A percentile compares a stretch with the other conserved stretches of the same genome.
Evolutionary conservation across 2,888 invertebrate genomes (phyloP).

Genomic region (Eugnorisma glareosa): DNA sequence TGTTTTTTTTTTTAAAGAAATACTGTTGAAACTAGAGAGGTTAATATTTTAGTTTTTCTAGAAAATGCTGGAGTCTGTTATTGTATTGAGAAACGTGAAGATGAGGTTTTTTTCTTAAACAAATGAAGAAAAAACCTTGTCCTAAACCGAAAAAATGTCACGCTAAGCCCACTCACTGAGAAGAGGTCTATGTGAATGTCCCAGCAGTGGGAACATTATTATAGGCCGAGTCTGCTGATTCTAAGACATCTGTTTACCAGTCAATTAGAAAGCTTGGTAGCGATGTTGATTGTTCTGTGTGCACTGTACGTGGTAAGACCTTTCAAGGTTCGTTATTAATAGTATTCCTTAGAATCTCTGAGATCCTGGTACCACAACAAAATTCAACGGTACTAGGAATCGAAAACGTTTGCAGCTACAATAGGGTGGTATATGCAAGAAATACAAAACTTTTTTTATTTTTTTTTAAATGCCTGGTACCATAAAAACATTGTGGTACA

Average conservation of each 20-base stretch:
- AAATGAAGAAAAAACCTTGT: background rate
- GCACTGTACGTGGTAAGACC: background rate
- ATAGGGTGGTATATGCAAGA: too few species aligned
- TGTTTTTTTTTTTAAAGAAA: constrained; percentile 19
- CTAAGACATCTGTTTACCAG: background rate
- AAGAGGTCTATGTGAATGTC: too few species aligned
- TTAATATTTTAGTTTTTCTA: background rate
- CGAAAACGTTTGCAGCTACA: background rate
- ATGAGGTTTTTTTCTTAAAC: background rate
- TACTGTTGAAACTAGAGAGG: background rate
- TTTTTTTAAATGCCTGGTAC: too few species aligned
- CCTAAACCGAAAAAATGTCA: background rate
- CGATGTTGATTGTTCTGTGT: background rate
- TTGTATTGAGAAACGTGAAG: background rate
- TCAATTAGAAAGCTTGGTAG: background rate
- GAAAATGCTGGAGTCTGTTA: background rate
- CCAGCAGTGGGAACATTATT: background rate
- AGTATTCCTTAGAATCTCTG: background rate
- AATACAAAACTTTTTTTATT: too few species aligned
- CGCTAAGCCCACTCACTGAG: background rate
- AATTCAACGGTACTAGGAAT: background rate
- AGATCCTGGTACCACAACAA: background rate
- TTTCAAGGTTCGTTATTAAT: background rate
- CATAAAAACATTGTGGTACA: too few species aligned
- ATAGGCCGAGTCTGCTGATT: background rate